A percentile compares a stretch with the other conserved stretches of the same genome.
Evolutionary conservation across 2,113 vertebrate species (phyloP).

Genomic region (Daphoenositta chrysoptera): DNA sequence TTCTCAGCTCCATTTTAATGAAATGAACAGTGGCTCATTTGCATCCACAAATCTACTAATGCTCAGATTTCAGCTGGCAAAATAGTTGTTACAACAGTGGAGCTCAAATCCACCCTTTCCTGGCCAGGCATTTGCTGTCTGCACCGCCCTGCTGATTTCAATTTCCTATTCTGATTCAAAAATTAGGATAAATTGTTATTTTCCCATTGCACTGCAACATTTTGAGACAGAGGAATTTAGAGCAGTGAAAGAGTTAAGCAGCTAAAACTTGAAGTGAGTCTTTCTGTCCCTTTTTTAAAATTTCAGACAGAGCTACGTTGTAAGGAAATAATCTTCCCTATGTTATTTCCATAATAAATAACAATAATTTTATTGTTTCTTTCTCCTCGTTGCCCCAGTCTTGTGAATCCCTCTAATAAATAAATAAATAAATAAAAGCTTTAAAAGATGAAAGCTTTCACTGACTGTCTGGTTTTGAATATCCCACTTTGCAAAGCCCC

Average conservation of each 20-base stretch:
- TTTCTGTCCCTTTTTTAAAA: background rate
- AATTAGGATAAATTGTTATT: background rate
- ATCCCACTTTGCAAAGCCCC: background rate
- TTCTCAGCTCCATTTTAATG: conserved; percentile 52
- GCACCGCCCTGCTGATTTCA: background rate
- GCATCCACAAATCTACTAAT: conserved; percentile 12
- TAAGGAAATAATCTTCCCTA: background rate
- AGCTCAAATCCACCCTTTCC: background rate
- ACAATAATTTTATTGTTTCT: background rate
- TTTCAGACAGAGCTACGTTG: background rate
- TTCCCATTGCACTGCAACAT: rapidly evolving
- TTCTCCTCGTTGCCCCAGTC: background rate
- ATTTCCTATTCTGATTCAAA: background rate
- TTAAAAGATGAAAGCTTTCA: background rate
- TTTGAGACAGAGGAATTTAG: background rate
- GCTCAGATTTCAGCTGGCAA: conserved; percentile 27
- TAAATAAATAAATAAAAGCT: background rate
- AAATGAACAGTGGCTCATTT: conserved; percentile 48
- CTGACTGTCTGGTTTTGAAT: background rate
- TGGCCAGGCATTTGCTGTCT: background rate
- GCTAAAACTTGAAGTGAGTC: background rate
- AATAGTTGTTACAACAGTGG: background rate
- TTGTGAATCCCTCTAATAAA: background rate
- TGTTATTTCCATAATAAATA: background rate
- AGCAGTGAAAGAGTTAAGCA: background rate